These are phyloP conservation scores for Tipula vernalis DNA, from an alignment of 2,888 invertebrate genomes.

Conservation along the genomic window DNA sequence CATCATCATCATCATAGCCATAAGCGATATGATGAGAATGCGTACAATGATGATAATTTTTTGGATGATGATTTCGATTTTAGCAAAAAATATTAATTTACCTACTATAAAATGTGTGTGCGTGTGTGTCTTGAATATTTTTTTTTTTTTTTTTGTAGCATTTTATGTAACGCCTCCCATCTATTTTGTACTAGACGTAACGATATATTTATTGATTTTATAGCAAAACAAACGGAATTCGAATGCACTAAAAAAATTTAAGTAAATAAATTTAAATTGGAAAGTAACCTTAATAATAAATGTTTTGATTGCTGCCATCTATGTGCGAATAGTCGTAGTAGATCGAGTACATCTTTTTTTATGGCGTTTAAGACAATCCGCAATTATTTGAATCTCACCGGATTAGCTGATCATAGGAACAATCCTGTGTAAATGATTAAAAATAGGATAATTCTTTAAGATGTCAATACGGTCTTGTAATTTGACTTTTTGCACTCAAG, in stretches of 20 bases:
- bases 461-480: background rate
- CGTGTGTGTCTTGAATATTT: conserved; percentile 5
- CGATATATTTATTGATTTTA: background rate
- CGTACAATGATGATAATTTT: conserved; percentile 19
- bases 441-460: too few relatives aligned
- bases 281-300: background rate
- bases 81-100: conserved; percentile 25
- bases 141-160: background rate
- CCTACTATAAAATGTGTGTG: conserved; percentile 7
- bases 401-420: background rate
- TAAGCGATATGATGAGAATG: conserved; percentile 15
- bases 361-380: background rate
- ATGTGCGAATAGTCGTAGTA: background rate
- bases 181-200: background rate
- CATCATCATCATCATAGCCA: conserved; percentile 14
- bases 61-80: conserved; percentile 30
- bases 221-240: background rate
- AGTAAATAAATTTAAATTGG: background rate
- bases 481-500: background rate
- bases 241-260: background rate
- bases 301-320: background rate
- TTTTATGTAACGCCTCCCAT: background rate
- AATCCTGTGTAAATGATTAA: too few relatives aligned
- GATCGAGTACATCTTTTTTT: background rate
- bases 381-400: background rate